Base-by-base conservation (phyloP, 2,888 invertebrate species). In the Drosophila niveifrons region DNA sequence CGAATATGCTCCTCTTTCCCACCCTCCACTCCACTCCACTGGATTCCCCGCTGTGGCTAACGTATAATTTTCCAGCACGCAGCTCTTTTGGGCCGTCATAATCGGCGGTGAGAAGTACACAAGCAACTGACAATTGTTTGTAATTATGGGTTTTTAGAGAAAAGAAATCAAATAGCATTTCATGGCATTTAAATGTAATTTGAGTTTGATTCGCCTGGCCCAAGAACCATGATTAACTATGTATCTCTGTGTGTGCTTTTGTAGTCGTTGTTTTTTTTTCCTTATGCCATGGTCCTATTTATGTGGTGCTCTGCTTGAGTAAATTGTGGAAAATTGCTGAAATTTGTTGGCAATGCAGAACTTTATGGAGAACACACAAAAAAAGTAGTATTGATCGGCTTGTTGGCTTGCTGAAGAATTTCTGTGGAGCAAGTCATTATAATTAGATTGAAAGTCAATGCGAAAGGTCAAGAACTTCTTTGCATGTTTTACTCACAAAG, bases 151-250 rank as follows among this genome's bases (percentile, higher is more conserved):
- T 43, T 74, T 74, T 78, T 48, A 69, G 43, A 31, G 34, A 46
- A 57, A 66, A 69, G 44, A 69, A 86, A 78, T 80, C 84, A 89
- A 86, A 86, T 72, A 74, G 53, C 81, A 80, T 86, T 88, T 83
- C 87, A 88, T 86, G 89, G 84, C 78, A 83, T 84, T 84, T 87
- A 87, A 83, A 78, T 75, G 61, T 86, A 83, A 83, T 78, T 88
- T 61, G 73, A 80, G 52, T 71, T 69, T 71, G 66, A 82, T 71
- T 82, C 66, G 66, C 31, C 65, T 56, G 52, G 55, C 63, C 65
- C 65, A 64, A 72, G 66, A 64, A 64, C 61, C 41, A 65, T 82
- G 69, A 64, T 82, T 82, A 86, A 48, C 56, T 66, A 44, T 36
- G n/a, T 39, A 44, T 36, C 36, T 39, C 15, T 50, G 31, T 23